Evolutionary conservation across 2,113 vertebrate species (phyloP).

Genomic region (Melanostigma gelatinosum): DNA sequence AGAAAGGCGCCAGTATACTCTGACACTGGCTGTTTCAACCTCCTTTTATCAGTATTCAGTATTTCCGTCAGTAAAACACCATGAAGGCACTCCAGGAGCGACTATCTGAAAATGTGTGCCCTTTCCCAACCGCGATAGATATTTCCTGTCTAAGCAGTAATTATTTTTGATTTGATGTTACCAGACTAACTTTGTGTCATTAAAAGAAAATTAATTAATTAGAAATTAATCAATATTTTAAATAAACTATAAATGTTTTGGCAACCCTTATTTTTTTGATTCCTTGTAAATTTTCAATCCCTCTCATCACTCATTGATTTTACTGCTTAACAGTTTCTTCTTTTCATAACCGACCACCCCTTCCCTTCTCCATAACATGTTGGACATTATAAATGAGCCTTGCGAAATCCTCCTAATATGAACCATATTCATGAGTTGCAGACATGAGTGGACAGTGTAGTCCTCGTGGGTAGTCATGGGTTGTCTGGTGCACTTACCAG

Average conservation of each 20-base stretch:
- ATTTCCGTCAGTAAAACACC: no score
- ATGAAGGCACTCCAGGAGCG: not conserved
- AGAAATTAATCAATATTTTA: not conserved
- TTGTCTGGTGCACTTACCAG: slow-evolving; percentile 24
- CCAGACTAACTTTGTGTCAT: not conserved
- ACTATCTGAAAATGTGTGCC: not conserved
- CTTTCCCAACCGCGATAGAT: not conserved
- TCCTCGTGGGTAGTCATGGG: slow-evolving; percentile 18
- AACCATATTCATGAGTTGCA: slow-evolving; percentile 55
- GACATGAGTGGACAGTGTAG: slow-evolving; percentile 24
- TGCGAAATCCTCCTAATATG: slow-evolving; percentile 44
- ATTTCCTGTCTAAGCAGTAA: not conserved
- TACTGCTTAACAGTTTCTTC: not conserved
- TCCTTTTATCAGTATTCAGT: not conserved
- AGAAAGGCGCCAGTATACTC: not conserved
- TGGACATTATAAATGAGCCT: slow-evolving; percentile 38
- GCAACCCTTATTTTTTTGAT: not conserved
- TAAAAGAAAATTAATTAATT: no score
- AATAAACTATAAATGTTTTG: not conserved
- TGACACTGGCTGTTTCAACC: not conserved
- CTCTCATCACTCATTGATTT: slow-evolving; percentile 14
- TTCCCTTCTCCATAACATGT: slow-evolving; percentile 8
- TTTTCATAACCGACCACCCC: not conserved
- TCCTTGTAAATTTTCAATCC: not conserved
- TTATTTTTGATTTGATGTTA: not conserved